Conservation (phyloP, 2,888 invertebrate genomes). For the Diabrotica balteata region DNA sequence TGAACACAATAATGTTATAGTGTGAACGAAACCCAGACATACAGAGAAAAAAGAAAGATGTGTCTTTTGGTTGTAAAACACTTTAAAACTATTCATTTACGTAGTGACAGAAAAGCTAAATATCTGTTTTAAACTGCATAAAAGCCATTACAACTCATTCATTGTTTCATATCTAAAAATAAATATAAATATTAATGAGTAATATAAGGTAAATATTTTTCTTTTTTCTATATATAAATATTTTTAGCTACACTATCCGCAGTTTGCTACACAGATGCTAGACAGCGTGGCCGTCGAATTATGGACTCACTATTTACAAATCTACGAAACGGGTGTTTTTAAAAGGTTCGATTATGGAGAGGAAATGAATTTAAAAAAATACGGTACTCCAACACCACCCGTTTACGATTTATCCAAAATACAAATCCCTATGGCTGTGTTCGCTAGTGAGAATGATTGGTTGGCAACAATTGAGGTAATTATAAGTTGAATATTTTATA, state of each 20-base stretch:
- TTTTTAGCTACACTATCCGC: slow-evolving; percentile 31
- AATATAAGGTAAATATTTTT: background rate
- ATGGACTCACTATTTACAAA: slow-evolving; percentile 30
- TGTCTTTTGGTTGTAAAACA: no score
- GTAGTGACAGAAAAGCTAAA: no score
- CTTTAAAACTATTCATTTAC: no score
- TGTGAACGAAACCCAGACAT: no score
- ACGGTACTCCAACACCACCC: slow-evolving; percentile 25
- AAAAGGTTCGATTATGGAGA: slow-evolving; percentile 25
- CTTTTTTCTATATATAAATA: no score
- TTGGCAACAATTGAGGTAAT: slow-evolving; percentile 26
- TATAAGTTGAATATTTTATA: background rate
- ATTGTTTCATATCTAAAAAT: no score
- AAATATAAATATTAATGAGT: background rate
- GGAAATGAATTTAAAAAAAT: slow-evolving; percentile 20
- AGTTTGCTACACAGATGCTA: slow-evolving; percentile 24
- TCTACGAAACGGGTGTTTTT: slow-evolving; percentile 23
- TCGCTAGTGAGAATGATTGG: slow-evolving; percentile 30
- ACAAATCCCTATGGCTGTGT: slow-evolving; percentile 25
- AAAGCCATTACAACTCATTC: no score
- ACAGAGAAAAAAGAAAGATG: no score
- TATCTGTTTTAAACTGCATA: no score
- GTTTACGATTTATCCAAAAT: slow-evolving; percentile 25
- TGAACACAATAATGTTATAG: no score
- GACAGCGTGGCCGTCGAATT: slow-evolving; percentile 30